Base-by-base conservation (phyloP, 1,140 invertebrate species). In the Agrypnia vestita region DNA sequence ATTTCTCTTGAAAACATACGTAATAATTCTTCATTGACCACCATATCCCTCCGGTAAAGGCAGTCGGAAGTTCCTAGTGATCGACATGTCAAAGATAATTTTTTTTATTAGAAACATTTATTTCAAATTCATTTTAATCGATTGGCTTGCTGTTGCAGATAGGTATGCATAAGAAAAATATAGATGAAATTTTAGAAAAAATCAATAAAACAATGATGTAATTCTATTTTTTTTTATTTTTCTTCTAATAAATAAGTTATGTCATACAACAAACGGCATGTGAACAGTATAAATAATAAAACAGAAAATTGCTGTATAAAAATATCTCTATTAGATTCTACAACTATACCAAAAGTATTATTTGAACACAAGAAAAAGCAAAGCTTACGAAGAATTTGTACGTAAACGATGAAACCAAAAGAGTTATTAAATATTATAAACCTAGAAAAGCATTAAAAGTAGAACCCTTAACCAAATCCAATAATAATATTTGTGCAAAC, bases 161-260 rank as follows among this genome's bases (percentile, higher is more conserved):
- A n/a, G n/a, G n/a, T n/a, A 67, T 67, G 11, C 0, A 15, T 47
- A 67, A 13, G 25, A 35, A 44, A 67, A 62, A 62, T 35, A 35
- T 3, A 35, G 56, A 7, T 61, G 1, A 61, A 21, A 19, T n/a
- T n/a, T n/a, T n/a, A n/a, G n/a, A n/a, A n/a, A n/a, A n/a, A n/a
- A n/a, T n/a, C n/a, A n/a, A 61, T 61, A 4, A 61, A n/a, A 61
- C 56, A 61, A 17, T n/a, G 3, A 4, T 61, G 21, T 69, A 72
- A 21, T 55, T 53, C 17, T 72, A 53, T 19, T 25, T 72, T 53
- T 72, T 77, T 67, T 77, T n/a, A 47, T 47, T 69, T 83, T 80
- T 83, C 47, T 77, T 80, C 71, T 80, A 80, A 80, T 83, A 83
- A 83, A 83, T 83, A 83, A 83, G 78, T 83, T 79, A 82, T 78